These are phyloP conservation scores for Crenuchus spilurus DNA, from an alignment of 2,797 vertebrate genomes.

Conservation along the genomic window DNA sequence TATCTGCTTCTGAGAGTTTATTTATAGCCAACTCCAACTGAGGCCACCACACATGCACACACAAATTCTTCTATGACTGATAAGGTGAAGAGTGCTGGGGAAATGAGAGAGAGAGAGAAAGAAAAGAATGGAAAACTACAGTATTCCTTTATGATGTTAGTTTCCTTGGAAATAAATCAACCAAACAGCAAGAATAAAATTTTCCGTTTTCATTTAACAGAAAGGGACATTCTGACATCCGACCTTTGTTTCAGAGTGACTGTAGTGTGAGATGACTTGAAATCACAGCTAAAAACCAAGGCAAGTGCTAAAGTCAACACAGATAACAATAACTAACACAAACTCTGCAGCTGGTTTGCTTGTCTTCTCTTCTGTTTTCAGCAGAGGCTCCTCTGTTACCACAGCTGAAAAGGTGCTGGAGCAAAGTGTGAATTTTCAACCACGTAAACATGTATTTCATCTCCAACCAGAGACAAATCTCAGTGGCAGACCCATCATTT, in stretches of 20 bases:
- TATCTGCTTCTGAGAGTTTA: slow-evolving; percentile 18
- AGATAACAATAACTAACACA: neutral
- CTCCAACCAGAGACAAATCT: neutral
- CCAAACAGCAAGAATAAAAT: too few relatives aligned
- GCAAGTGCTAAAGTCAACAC: neutral
- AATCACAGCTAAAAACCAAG: neutral
- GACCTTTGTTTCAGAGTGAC: too few relatives aligned
- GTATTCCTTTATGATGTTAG: too few relatives aligned
- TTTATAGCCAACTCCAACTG: slow-evolving; percentile 18
- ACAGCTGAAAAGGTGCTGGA: neutral
- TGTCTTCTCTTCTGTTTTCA: neutral
- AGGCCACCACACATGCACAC: neutral
- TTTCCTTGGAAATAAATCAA: too few relatives aligned
- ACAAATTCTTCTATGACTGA: slow-evolving; percentile 28
- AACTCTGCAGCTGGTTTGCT: neutral
- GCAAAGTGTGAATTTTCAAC: neutral
- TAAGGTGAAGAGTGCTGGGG: neutral
- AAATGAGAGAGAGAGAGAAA: neutral
- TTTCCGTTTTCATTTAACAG: neutral
- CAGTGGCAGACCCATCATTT: slow-evolving; percentile 20
- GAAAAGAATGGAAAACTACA: too few relatives aligned
- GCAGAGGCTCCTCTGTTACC: neutral
- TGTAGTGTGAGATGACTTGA: neutral
- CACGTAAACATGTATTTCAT: slow-evolving; percentile 3
- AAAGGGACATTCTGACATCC: neutral